Conservation (phyloP, 1,140 invertebrate species). For the Hylyphantes graminicola region DNA sequence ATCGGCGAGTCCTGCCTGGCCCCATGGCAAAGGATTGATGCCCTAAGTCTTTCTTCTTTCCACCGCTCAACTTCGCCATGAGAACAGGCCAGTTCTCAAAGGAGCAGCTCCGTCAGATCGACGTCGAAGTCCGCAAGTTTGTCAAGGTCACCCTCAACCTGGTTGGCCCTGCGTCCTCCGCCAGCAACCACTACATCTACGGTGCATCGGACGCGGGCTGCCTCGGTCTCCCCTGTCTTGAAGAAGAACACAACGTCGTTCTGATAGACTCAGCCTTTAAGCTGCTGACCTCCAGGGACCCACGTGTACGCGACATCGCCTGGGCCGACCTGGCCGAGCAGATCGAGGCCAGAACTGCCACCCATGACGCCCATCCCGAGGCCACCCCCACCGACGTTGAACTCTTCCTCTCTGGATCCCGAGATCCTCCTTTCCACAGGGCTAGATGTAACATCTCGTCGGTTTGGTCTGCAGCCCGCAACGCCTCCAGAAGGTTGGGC, state of each 20-base stretch:
- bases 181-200: not conserved
- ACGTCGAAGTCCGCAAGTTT: not conserved
- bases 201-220: not conserved
- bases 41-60: not conserved
- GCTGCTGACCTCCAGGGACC: constrained; percentile 10
- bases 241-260: not conserved
- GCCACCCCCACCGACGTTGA: not conserved
- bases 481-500: not conserved
- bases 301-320: not conserved
- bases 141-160: not conserved
- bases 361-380: not conserved
- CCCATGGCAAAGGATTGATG: not conserved
- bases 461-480: not conserved
- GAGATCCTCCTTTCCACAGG: not conserved
- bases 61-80: not conserved
- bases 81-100: not conserved
- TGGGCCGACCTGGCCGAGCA: not conserved
- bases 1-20: not conserved
- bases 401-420: not conserved
- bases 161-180: not conserved
- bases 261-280: constrained; percentile 7
- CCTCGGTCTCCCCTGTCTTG: not conserved
- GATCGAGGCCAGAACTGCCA: not conserved
- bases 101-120: not conserved
- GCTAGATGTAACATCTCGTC: not conserved